phyloP scores from a whole-genome alignment of 1,140 invertebrate species.

The Drosophila prosaltans region DNA sequence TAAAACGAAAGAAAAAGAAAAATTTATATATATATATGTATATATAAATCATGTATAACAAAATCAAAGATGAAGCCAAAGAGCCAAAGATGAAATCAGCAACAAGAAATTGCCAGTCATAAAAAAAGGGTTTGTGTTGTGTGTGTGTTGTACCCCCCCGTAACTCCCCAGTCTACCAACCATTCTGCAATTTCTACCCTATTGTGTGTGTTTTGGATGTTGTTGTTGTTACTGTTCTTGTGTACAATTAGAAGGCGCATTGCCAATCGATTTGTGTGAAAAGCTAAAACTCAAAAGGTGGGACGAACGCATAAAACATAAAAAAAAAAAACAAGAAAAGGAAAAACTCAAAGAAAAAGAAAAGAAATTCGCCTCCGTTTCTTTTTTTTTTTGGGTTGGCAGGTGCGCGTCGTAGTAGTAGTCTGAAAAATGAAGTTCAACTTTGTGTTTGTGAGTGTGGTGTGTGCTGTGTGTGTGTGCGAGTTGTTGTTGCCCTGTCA shows the following conservation, averaged over 20 bases:
- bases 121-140: constrained; percentile 74
- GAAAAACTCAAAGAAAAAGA: constrained; percentile 28
- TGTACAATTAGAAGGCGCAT: constrained; percentile 79
- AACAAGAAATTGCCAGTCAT: constrained; percentile 79
- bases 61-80: constrained; percentile 65
- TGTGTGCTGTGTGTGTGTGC: neutral
- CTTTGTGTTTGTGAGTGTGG: constrained; percentile 15
- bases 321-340: constrained; percentile 33
- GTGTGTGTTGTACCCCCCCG: constrained; percentile 39
- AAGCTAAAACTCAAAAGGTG: constrained; percentile 75
- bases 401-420: constrained; percentile 64
- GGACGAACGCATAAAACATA: constrained; percentile 45
- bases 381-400: constrained; percentile 32
- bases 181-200: constrained; percentile 36
- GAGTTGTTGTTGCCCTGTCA: constrained; percentile 65
- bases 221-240: constrained; percentile 43
- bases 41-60: constrained; percentile 72
- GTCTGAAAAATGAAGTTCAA: constrained; percentile 76
- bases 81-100: constrained; percentile 80
- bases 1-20: constrained; percentile 11
- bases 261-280: constrained; percentile 81
- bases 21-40: too few relatives aligned
- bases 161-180: constrained; percentile 22
- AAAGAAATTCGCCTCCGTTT: constrained; percentile 46
- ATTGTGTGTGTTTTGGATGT: constrained; percentile 30